Evolutionary conservation across 2,113 vertebrate genomes (phyloP).

Genomic region (Gallinago media): DNA sequence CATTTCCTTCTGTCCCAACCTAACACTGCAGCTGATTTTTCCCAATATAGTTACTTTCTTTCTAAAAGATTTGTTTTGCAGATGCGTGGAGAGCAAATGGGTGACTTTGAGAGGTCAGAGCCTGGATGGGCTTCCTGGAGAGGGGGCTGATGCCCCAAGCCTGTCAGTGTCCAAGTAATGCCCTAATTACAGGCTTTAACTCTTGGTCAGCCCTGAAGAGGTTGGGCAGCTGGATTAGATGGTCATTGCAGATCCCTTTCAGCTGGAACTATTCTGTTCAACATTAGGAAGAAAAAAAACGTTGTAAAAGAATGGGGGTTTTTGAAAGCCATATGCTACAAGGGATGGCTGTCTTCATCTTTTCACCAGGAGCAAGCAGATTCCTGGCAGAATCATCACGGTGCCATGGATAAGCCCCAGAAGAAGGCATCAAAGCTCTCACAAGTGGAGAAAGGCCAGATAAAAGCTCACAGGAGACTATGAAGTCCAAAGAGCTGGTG

Average conservation of each 20-base stretch:
- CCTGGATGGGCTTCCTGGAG: background rate
- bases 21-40: fast-evolving
- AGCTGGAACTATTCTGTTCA: too few relatives aligned
- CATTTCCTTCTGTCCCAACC: background rate
- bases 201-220: background rate
- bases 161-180: fast-evolving
- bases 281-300: background rate
- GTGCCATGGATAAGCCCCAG: background rate
- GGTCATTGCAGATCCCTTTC: fast-evolving
- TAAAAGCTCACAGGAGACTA: background rate
- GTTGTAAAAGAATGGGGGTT: fast-evolving
- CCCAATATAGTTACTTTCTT: background rate
- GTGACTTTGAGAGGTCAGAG: background rate
- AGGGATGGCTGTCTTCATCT: too few relatives aligned
- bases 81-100: background rate
- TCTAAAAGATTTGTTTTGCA: background rate
- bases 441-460: background rate
- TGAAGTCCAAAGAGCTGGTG: fast-evolving
- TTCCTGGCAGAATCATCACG: fast-evolving
- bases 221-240: background rate
- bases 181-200: fast-evolving
- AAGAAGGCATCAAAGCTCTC: background rate
- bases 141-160: fast-evolving
- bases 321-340: fast-evolving
- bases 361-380: background rate